Conservation (phyloP, 2,797 vertebrate genomes). For the Sebastes oblongus region DNA sequence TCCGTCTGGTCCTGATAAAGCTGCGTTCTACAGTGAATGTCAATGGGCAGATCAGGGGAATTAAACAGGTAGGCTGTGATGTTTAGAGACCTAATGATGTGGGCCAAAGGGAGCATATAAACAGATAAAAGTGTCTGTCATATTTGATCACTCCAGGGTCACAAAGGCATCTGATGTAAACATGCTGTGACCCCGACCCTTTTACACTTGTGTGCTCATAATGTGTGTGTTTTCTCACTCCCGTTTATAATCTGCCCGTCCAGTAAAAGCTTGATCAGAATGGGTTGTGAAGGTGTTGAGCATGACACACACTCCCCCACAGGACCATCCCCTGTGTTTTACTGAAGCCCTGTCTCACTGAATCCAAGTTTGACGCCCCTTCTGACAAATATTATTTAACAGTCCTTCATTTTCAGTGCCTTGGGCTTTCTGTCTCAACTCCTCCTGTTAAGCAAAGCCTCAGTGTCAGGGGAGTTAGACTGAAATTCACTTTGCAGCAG, state of each 20-base stretch:
- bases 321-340: slow-evolving; percentile 40
- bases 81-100: neutral
- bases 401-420: slow-evolving; percentile 63
- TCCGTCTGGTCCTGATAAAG: no score
- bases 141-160: neutral
- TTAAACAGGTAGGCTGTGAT: neutral
- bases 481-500: slow-evolving; percentile 55
- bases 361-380: slow-evolving; percentile 57
- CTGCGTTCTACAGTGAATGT: neutral
- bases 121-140: neutral
- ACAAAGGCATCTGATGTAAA: neutral
- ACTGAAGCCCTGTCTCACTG: slow-evolving; percentile 54
- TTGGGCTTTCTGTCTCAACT: slow-evolving; percentile 67
- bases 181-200: neutral
- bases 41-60: neutral
- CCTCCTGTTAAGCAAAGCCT: slow-evolving; percentile 62
- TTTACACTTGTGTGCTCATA: neutral
- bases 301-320: slow-evolving; percentile 49
- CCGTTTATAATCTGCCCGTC: slow-evolving; percentile 26
- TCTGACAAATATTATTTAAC: slow-evolving; percentile 71
- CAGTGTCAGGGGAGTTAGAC: slow-evolving; percentile 57
- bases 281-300: slow-evolving; percentile 53
- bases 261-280: slow-evolving; percentile 49
- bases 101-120: neutral
- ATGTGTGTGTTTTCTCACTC: neutral